Evolutionary conservation across 2,888 invertebrate species (phyloP).

Genomic region (Cremastinae sp.): DNA sequence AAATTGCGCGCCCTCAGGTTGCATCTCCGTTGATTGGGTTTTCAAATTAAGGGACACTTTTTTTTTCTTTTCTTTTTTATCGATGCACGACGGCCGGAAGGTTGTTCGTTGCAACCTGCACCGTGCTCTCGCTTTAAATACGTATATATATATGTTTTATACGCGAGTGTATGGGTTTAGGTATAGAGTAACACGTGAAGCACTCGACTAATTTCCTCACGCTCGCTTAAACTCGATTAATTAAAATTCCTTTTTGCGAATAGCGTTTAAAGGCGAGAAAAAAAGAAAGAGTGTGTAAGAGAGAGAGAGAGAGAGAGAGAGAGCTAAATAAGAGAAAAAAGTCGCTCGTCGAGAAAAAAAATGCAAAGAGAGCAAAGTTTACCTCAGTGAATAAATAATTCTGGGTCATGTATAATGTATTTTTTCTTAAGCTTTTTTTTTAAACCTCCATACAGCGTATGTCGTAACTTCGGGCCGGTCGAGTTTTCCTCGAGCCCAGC

Average conservation of each 20-base stretch:
- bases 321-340: conserved; percentile 7
- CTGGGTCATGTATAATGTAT: conserved; percentile 55
- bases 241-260: conserved; percentile 48
- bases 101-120: background rate
- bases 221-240: conserved; percentile 55
- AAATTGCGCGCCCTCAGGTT: too few species aligned
- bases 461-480: conserved; percentile 26
- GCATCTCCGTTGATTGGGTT: too few species aligned
- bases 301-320: background rate
- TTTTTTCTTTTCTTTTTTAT: background rate
- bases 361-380: conserved; percentile 26
- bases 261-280: conserved; percentile 5
- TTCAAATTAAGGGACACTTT: too few species aligned
- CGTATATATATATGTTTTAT: background rate
- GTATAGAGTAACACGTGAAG: conserved; percentile 18
- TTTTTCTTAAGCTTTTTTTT: conserved; percentile 27
- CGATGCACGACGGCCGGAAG: conserved; percentile 1
- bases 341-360: conserved; percentile 16
- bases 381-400: conserved; percentile 51
- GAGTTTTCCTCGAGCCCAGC: conserved; percentile 31
- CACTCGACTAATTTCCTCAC: conserved; percentile 49
- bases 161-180: conserved; percentile 1
- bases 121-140: background rate
- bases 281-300: too few species aligned
- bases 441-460: conserved; percentile 8